Percentiles rank a stretch among this genome's conserved stretches.
Evolutionary conservation across 2,113 vertebrate genomes (phyloP).

Genomic region (Choloepus hoffmanni): DNA sequence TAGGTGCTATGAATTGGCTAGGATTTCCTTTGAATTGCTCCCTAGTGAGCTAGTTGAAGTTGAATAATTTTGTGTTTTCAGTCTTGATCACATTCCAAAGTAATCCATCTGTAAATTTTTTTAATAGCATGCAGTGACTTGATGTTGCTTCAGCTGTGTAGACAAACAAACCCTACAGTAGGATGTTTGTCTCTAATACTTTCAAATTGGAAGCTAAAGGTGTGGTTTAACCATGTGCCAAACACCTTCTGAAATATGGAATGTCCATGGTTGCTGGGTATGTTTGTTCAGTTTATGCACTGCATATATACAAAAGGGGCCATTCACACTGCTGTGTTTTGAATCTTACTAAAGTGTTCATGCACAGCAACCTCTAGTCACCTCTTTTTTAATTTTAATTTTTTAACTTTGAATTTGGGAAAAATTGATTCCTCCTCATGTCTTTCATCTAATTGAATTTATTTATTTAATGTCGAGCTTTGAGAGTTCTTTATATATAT

Average conservation of each 20-base stretch:
- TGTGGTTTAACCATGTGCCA: neutral
- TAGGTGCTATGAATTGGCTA: neutral
- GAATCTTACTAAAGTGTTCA: neutral
- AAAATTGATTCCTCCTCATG: neutral
- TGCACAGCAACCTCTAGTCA: neutral
- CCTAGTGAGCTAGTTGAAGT: neutral
- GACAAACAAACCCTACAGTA: neutral
- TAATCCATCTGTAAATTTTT: neutral
- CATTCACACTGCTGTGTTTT: neutral
- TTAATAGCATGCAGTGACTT: neutral
- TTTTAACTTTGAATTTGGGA: neutral
- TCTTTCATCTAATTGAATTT: neutral
- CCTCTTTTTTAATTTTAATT: neutral
- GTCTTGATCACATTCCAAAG: neutral
- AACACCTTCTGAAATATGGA: neutral
- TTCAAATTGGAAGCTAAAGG: neutral
- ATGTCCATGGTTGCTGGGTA: accelerated
- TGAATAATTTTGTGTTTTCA: neutral
- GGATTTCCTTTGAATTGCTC: neutral
- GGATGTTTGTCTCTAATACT: neutral
- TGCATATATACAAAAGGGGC: neutral
- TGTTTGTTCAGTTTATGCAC: neutral
- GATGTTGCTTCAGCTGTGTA: neutral
- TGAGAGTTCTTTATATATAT: neutral
- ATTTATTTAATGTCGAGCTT: neutral